These are phyloP conservation scores for Bellardia pandia DNA, from an alignment of 2,888 invertebrate species.

Conservation along the genomic window DNA sequence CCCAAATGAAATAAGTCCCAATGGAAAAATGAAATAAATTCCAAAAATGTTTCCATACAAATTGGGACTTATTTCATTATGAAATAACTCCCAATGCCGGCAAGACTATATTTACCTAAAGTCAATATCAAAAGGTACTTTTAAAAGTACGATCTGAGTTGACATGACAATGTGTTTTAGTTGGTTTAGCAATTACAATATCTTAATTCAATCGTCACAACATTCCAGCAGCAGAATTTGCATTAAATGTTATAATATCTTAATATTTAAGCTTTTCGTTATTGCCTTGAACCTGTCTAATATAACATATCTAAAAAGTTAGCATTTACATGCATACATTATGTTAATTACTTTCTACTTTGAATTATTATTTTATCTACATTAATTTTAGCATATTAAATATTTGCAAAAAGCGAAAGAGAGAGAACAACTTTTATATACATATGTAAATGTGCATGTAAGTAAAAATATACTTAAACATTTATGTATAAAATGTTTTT, in stretches of 20 bases:
- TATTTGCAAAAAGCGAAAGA: conserved; percentile 16
- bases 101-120: background rate
- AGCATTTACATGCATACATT: conserved; percentile 63
- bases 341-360: conserved; percentile 63
- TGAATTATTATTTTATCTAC: conserved; percentile 49
- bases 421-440: background rate
- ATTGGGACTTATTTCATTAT: no score
- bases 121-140: background rate
- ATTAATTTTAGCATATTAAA: conserved; percentile 38
- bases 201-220: no score
- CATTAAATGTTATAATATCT: no score
- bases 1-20: no score
- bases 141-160: no score
- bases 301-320: conserved; percentile 29
- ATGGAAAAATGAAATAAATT: no score
- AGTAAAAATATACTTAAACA: background rate
- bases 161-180: no score
- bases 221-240: no score
- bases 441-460: background rate
- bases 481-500: background rate
- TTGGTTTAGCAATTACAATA: no score
- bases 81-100: no score
- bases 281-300: background rate
- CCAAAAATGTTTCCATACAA: no score
- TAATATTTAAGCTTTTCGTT: no score